Evolutionary conservation across 2,113 vertebrate species (phyloP).

Genomic region (Spheniscus mendiculus): DNA sequence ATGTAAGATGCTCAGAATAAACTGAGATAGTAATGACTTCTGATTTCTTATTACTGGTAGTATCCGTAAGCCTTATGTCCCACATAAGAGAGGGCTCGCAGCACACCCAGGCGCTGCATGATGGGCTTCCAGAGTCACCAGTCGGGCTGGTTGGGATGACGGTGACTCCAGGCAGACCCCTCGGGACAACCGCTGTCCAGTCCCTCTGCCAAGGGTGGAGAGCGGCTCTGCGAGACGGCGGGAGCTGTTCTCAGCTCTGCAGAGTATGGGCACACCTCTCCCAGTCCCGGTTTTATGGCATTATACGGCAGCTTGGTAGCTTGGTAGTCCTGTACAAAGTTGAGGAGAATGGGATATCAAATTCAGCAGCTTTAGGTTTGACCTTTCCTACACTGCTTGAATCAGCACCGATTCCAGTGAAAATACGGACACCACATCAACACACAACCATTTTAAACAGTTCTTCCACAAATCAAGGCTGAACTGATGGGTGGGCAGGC

Average conservation of each 20-base stretch:
- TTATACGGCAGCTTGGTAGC: rapidly evolving
- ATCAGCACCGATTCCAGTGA: background rate
- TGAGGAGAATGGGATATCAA: rapidly evolving
- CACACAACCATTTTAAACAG: background rate
- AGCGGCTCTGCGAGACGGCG: rapidly evolving
- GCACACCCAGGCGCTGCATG: rapidly evolving
- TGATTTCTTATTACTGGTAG: background rate
- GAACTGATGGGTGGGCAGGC: background rate
- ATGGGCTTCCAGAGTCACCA: background rate
- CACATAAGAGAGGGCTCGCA: rapidly evolving
- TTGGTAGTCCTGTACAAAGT: background rate
- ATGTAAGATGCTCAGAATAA: background rate
- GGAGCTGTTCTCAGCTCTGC: background rate
- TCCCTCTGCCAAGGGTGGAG: background rate
- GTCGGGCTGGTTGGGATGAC: rapidly evolving
- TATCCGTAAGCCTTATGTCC: background rate
- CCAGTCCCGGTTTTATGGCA: background rate
- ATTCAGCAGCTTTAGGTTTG: background rate
- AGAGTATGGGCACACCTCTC: rapidly evolving
- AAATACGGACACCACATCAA: background rate
- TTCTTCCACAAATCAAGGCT: background rate
- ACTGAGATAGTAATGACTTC: background rate
- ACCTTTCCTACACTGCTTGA: background rate
- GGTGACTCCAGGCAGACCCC: background rate
- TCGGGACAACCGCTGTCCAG: background rate